These are phyloP conservation scores for Psittacus erithacus DNA, from an alignment of 2,113 vertebrate genomes.

Conservation along the genomic window DNA sequence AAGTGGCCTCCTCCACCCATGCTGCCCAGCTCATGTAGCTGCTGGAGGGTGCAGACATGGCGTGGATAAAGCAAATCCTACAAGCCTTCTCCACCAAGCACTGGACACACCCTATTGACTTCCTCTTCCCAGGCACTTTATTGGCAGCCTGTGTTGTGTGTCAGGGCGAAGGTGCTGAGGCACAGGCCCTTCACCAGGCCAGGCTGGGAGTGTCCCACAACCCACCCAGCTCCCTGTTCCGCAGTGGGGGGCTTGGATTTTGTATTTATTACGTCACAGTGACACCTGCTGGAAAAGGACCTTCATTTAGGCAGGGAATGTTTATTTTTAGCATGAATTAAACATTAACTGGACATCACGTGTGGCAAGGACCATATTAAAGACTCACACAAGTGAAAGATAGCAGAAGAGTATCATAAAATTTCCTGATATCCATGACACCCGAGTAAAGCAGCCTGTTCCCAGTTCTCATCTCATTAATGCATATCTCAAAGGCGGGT, in stretches of 20 bases:
- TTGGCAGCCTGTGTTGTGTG: background rate
- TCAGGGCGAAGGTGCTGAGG: rapidly evolving
- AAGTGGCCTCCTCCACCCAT: rapidly evolving
- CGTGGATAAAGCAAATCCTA: background rate
- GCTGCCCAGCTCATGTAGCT: background rate
- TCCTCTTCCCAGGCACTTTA: background rate
- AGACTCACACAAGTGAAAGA: background rate
- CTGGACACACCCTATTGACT: background rate
- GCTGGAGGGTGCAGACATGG: background rate
- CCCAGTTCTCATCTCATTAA: background rate
- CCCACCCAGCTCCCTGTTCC: background rate
- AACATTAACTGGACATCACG: background rate
- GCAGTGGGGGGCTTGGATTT: rapidly evolving
- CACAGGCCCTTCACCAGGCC: rapidly evolving
- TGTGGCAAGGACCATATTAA: background rate
- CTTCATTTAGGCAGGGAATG: background rate
- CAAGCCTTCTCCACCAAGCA: rapidly evolving
- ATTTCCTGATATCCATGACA: background rate
- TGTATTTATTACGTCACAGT: background rate
- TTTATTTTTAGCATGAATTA: background rate
- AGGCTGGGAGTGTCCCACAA: rapidly evolving
- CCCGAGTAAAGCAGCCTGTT: background rate
- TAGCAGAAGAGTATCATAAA: background rate
- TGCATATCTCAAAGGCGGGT: background rate
- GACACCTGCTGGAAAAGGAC: constrained; percentile 20